These are phyloP conservation scores for Thumatha senex DNA, from an alignment of 2,888 invertebrate genomes.

Conservation along the genomic window DNA sequence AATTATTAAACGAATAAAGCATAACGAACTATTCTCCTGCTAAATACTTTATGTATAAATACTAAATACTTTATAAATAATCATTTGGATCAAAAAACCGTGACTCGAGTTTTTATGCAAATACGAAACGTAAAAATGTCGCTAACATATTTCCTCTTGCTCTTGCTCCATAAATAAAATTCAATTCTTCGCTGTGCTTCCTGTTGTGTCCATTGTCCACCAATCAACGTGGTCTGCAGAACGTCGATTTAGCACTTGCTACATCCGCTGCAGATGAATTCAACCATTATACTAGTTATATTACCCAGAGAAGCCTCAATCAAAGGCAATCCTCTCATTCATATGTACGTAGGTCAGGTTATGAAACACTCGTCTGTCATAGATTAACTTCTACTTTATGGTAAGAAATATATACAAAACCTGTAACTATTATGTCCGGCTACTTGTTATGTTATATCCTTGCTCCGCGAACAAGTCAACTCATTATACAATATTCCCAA, in stretches of 20 bases:
- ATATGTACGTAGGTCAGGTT: conserved; percentile 32
- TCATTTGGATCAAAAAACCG: no score
- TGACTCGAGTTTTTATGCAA: no score
- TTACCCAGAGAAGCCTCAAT: conserved; percentile 34
- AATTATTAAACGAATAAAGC: no score
- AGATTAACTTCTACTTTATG: conserved; percentile 13
- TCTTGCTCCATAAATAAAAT: conserved; percentile 33
- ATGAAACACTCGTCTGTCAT: conserved; percentile 25
- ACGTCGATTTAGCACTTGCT: conserved; percentile 59
- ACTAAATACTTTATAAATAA: no score
- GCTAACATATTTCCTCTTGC: conserved; percentile 14
- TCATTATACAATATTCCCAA: no score
- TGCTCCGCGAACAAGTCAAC: no score
- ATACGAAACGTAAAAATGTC: conserved; percentile 6
- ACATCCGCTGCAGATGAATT: conserved; percentile 51
- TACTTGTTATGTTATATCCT: no score
- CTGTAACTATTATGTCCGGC: no score
- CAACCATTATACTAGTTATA: conserved; percentile 41
- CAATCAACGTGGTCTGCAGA: conserved; percentile 55
- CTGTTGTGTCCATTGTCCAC: conserved; percentile 51
- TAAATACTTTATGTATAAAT: no score
- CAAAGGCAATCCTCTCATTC: conserved; percentile 24
- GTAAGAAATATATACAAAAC: conserved; percentile 13
- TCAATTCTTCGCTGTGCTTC: conserved; percentile 27
- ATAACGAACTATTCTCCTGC: no score